Conservation (phyloP, 2,113 vertebrate species). For the Myiopsitta monachus region DNA sequence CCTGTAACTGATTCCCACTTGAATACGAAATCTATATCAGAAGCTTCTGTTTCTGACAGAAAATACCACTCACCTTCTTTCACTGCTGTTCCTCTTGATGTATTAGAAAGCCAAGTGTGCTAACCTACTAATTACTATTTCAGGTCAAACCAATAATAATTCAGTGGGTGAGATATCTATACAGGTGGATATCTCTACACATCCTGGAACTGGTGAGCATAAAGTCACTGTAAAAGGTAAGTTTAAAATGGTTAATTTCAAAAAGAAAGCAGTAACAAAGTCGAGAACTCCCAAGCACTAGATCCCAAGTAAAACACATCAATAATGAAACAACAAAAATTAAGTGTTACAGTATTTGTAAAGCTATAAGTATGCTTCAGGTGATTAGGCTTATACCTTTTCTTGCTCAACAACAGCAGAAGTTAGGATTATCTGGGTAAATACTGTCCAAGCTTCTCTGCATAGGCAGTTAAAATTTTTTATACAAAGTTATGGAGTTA, state of each 20-base stretch:
- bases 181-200: slow-evolving; percentile 89
- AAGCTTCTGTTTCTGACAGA: neutral
- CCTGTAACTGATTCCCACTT: neutral
- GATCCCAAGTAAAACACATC: neutral
- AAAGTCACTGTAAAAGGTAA: slow-evolving; percentile 96
- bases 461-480: neutral
- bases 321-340: neutral
- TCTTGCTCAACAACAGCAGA: neutral
- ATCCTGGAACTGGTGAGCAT: slow-evolving; percentile 93
- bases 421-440: neutral
- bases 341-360: neutral
- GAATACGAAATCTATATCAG: neutral
- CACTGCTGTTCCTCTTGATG: neutral
- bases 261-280: neutral
- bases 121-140: neutral
- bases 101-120: neutral
- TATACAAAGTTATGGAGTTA: neutral
- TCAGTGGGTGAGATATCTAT: slow-evolving; percentile 92
- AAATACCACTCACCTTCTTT: neutral
- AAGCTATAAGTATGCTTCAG: neutral
- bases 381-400: neutral
- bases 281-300: neutral
- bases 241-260: neutral
- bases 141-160: slow-evolving; percentile 80
- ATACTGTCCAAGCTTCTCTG: neutral